Conservation (phyloP, 2,113 vertebrate genomes). For the Pionites leucogaster region DNA sequence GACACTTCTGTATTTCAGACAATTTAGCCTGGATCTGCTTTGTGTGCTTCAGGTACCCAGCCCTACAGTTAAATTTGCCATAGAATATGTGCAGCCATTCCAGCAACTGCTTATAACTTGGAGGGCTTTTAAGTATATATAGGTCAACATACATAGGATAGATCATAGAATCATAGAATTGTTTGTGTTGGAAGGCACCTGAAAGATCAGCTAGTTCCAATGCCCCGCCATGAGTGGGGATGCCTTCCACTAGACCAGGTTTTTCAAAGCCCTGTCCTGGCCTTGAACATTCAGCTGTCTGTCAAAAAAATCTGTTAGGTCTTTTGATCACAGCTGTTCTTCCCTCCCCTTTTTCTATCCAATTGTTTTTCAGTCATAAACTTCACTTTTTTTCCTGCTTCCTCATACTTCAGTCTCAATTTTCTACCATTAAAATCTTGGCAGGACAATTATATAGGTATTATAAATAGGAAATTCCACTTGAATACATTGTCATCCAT, state of each 20-base stretch:
- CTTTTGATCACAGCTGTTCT: neutral
- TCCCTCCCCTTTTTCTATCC: neutral
- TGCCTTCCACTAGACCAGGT: neutral
- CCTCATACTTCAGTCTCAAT: neutral
- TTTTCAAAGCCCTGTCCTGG: neutral
- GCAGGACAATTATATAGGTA: neutral
- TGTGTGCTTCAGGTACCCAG: neutral
- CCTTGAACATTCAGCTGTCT: neutral
- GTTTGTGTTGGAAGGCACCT: neutral
- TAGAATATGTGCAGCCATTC: neutral
- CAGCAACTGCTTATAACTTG: neutral
- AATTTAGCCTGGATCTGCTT: neutral
- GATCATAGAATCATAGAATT: neutral
- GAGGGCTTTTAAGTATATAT: neutral
- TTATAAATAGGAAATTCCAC: neutral
- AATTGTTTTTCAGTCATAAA: neutral
- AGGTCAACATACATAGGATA: neutral
- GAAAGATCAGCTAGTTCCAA: neutral
- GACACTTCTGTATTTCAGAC: neutral
- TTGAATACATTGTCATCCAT: neutral
- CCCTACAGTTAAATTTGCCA: neutral
- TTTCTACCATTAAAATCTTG: neutral
- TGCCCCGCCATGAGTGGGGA: neutral
- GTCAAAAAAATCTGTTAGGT: neutral
- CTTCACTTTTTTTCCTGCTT: neutral